Base-by-base conservation (phyloP, 2,113 vertebrate genomes). In the Microcebus jonahi region DNA sequence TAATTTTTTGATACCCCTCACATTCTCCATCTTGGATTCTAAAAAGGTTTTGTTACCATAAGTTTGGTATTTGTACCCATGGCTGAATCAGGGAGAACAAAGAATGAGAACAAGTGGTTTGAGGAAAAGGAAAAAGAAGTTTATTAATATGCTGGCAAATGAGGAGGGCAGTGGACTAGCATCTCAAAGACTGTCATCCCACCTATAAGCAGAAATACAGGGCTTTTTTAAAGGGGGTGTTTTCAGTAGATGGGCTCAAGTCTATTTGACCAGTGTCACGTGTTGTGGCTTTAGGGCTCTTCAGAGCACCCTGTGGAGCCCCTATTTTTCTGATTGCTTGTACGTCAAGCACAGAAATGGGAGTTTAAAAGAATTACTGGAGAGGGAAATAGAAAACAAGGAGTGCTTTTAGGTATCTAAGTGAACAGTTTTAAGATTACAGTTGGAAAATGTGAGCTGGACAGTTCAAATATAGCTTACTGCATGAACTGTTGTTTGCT, bases 261-360 rank as follows among this genome's bases (percentile, higher is more conserved):
- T 21, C 55, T 57, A 57, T 57, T 20, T 21, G 55, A 57, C 20
- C 55, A 57, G 55, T 57, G 55, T 57, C 55, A 57, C 2, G 7
- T 57, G 55, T 57, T 7, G 6, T 21, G 20, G 20, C 55, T 57
- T 57, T 20, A 21, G 55, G 70, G 88, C 95, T 8, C 97, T 98
- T 42, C 97, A 97, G 90, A 98, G 98, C 68, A 34, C 94, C 31
- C 96, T 95, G 73, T 71, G 97, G 77, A 96, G 97, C 48, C 97
- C 98, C 50, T 96, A 98, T 95, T 96, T 99, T 65, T 98, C 99
- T 93, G 98, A 98, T 98, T 99, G 98, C 94, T 93, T 99, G 77
- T 99, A 98, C 97, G 98, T 99, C 95, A 98, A 98, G 90, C 98
- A 99, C 97, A 98, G 98, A 87, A 98, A 98, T 88, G 98, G 98